phyloP scores from a whole-genome alignment of 2,888 invertebrate genomes.

The Caenorhabditis drosophilae region DNA sequence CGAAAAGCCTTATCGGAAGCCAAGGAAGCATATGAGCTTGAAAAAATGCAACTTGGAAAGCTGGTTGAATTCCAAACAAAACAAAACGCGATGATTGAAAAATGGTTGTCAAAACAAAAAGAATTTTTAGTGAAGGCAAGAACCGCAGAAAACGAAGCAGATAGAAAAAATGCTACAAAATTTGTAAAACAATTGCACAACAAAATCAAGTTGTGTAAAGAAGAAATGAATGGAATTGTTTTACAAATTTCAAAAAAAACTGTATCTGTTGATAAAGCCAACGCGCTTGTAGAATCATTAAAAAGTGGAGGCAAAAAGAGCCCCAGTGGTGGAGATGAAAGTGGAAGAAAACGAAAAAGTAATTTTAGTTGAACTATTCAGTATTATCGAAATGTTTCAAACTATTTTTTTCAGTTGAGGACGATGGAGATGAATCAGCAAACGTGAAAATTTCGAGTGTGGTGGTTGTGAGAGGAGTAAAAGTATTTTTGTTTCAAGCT shows the following conservation, averaged over 20 bases:
- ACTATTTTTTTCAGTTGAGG: not conserved
- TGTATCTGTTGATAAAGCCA: conserved; percentile 20
- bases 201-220: conserved; percentile 76
- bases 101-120: conserved; percentile 86
- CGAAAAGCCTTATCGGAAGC: conserved; percentile 20
- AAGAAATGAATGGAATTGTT: conserved; percentile 71
- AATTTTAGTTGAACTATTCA: not conserved
- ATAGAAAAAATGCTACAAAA: conserved; percentile 36
- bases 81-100: conserved; percentile 85
- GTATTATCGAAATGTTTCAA: not conserved
- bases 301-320: conserved; percentile 8
- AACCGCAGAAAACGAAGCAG: conserved; percentile 23
- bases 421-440: conserved; percentile 4
- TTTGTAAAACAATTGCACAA: conserved; percentile 83
- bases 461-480: conserved; percentile 19
- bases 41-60: conserved; percentile 10
- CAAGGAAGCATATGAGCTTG: conserved; percentile 24
- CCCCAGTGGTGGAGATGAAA: conserved; percentile 8
- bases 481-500: conserved; percentile 7
- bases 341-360: conserved; percentile 5
- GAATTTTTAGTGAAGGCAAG: conserved; percentile 67
- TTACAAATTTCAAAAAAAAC: conserved; percentile 33
- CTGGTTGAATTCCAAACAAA: conserved; percentile 79
- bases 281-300: conserved; percentile 17
- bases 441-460: conserved; percentile 18